phyloP scores from a whole-genome alignment of 2,888 invertebrate species.

The Ganaspis brasiliensis region DNA sequence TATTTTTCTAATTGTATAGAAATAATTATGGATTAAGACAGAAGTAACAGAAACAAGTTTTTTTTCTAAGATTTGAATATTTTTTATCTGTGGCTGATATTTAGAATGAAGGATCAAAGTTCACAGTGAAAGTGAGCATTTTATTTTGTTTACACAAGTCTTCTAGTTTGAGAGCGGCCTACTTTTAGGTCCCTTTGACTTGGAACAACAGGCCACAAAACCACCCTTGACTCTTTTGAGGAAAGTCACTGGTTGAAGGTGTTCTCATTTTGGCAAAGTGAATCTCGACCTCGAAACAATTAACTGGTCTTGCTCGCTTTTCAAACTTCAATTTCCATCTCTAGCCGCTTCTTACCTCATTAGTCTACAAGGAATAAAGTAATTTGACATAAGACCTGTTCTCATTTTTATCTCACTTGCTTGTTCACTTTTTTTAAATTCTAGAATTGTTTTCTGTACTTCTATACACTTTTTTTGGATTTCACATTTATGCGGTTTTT shows the following conservation, averaged over 20 bases:
- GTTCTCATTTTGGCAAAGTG: slow-evolving; percentile 40
- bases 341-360: slow-evolving; percentile 27
- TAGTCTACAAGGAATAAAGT: slow-evolving; percentile 30
- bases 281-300: slow-evolving; percentile 42
- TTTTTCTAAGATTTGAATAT: slow-evolving; percentile 4
- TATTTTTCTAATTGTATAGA: no score
- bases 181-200: slow-evolving; percentile 21
- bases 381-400: slow-evolving; percentile 11
- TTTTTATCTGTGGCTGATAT: neutral
- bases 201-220: slow-evolving; percentile 34
- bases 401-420: no score
- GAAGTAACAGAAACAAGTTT: no score
- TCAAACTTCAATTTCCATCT: slow-evolving; percentile 32
- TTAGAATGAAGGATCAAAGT: neutral
- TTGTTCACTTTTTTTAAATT: slow-evolving; percentile 1
- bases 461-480: no score
- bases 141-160: slow-evolving; percentile 24
- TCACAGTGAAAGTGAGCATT: slow-evolving; percentile 24
- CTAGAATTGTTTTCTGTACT: neutral
- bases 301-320: slow-evolving; percentile 9
- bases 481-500: no score
- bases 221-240: slow-evolving; percentile 23
- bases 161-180: slow-evolving; percentile 27
- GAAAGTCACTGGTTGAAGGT: neutral
- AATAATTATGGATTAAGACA: no score